Evolutionary conservation across 2,888 invertebrate species (phyloP).

Genomic region (Epinotia brunnichana): DNA sequence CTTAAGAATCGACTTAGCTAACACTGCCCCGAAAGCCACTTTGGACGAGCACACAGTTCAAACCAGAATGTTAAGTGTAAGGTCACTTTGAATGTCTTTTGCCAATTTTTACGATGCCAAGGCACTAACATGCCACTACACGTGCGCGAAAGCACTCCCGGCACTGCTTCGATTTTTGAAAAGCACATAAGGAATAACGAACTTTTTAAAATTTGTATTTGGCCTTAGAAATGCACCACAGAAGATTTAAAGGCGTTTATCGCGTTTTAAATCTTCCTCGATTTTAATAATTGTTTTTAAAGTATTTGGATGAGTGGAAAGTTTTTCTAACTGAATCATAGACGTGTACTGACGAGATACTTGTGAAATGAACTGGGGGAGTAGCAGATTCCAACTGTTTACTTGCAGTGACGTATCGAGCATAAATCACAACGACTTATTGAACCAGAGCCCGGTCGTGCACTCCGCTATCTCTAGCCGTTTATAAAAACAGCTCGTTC

Average conservation of each 20-base stretch:
- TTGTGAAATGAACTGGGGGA: conserved; percentile 21
- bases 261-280: not conserved
- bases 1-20: no score
- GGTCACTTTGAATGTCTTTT: conserved; percentile 9
- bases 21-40: not conserved
- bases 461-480: conserved; percentile 27
- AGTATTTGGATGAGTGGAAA: not conserved
- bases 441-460: conserved; percentile 30
- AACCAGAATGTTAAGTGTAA: not conserved
- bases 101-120: conserved; percentile 21
- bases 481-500: conserved; percentile 18
- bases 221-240: not conserved
- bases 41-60: not conserved
- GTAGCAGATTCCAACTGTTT: conserved; percentile 25
- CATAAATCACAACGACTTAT: conserved; percentile 23
- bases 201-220: not conserved
- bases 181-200: conserved; percentile 12
- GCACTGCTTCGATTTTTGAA: not conserved
- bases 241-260: not conserved
- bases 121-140: conserved; percentile 5
- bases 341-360: conserved; percentile 10
- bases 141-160: not conserved
- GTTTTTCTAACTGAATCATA: not conserved
- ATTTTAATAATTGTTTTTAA: not conserved
- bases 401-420: not conserved